Evolutionary conservation across 2,888 invertebrate genomes (phyloP).

Genomic region (Zonitis immaculata): DNA sequence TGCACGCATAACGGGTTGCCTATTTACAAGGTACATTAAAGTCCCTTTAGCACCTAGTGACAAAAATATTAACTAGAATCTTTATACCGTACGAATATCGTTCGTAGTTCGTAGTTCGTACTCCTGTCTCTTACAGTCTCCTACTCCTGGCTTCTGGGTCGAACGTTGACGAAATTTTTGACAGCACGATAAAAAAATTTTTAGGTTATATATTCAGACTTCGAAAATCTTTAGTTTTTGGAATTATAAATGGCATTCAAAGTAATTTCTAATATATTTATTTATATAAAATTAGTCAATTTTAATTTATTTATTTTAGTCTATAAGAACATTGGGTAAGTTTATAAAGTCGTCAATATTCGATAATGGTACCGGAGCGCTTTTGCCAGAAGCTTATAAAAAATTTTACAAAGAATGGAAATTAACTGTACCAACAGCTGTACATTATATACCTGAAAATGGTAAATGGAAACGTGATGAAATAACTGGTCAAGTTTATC

Average conservation of each 20-base stretch:
- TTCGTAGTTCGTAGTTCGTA: no score
- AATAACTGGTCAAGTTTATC: constrained; percentile 65
- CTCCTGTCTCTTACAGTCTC: no score
- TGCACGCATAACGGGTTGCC: no score
- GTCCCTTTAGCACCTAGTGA: no score
- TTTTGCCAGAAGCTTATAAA: constrained; percentile 73
- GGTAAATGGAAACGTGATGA: constrained; percentile 70
- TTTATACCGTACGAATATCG: no score
- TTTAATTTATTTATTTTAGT: constrained; percentile 26
- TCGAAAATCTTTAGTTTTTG: not conserved
- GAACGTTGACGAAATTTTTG: no score
- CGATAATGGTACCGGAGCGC: constrained; percentile 62
- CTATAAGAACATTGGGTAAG: constrained; percentile 39
- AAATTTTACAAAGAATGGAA: constrained; percentile 88
- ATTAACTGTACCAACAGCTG: constrained; percentile 55
- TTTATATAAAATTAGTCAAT: not conserved
- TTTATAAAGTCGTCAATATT: constrained; percentile 46
- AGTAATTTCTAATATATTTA: not conserved
- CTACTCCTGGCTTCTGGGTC: no score
- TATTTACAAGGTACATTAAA: no score
- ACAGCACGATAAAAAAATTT: not conserved
- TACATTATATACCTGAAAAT: constrained; percentile 68
- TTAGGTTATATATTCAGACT: not conserved
- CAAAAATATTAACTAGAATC: no score
- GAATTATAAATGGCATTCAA: not conserved